Conservation (phyloP, 1,140 invertebrate species). For the Neodiprion lecontei region DNA sequence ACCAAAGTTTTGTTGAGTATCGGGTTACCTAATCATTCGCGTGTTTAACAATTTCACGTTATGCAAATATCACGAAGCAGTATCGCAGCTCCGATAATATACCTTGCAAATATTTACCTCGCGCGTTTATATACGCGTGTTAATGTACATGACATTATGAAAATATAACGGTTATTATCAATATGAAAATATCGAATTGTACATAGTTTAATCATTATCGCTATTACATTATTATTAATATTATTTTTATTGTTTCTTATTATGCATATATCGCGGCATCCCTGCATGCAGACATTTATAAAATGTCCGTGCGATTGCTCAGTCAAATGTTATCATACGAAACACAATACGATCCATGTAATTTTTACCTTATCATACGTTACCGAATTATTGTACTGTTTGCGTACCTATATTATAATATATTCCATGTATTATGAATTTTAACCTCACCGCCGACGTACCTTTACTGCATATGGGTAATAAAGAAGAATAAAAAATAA, state of each 20-base stretch:
- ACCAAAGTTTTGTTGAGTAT: slow-evolving; percentile 54
- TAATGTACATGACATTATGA: slow-evolving; percentile 25
- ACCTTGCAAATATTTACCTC: too few relatives aligned
- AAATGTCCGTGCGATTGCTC: not conserved
- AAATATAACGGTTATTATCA: slow-evolving; percentile 25
- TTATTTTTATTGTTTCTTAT: not conserved
- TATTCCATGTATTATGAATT: not conserved
- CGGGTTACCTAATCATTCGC: not conserved
- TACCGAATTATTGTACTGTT: not conserved
- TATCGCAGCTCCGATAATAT: too few relatives aligned
- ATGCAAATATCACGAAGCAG: too few relatives aligned
- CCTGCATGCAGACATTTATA: too few relatives aligned
- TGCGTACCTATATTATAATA: not conserved
- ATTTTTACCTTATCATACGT: not conserved
- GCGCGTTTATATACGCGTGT: not conserved
- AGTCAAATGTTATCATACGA: not conserved
- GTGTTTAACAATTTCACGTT: too few relatives aligned
- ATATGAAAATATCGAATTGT: slow-evolving; percentile 8
- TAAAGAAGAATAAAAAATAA: not conserved
- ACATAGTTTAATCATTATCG: slow-evolving; percentile 22
- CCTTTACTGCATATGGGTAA: too few relatives aligned
- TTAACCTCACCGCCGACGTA: too few relatives aligned
- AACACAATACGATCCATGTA: not conserved
- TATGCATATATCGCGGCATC: not conserved
- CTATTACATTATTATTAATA: slow-evolving; percentile 11